Evolutionary conservation across 2,888 invertebrate genomes (phyloP), one percentile per base, ranked within the genome.

Genomic region (Acleris cristana): DNA sequence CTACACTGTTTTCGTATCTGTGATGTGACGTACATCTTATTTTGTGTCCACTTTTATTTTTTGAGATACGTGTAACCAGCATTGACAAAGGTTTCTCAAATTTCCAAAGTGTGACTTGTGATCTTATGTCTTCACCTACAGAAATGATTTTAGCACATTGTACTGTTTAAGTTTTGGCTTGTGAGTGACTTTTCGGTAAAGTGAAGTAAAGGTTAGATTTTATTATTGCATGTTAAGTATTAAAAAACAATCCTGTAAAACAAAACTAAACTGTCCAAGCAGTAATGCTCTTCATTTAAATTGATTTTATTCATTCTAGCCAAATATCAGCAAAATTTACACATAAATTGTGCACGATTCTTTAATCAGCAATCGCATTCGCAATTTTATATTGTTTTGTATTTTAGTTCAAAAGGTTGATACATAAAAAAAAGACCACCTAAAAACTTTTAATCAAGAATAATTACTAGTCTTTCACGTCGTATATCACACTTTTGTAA

Each of bases 131-230:
- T 57, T 66, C 66, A 66, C 66, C 14, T 58, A 49, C 16, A 26
- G 49, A 48, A 57, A 67, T 62, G n/a, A 19, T 67, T 67, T 58
- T 49, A 67, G 62, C 66, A 66, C 66, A 57, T 34, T 67, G 48
- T 58, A 54, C 40, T 67, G 62, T 67, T 63, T 6, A 52, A 18
- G 23, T 34, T 58, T 40, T 54, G 16, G 44, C 51, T 54, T 21
- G 18, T 54, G 23, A 49, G 45, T 16, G 45, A 40, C 3, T 51
- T 55, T 44, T 40, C 23, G 5, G 40, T 44, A 48, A 40, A 23
- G 3, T 14, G 14, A 60, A 40, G 21, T 60, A 51, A 51, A 52
- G n/a, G 16, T 21, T 60, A 51, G 51, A 51, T 21, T 51, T 51
- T 16, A 34, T 49, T 5, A 16, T 51, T 61, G 60, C 60, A 61